A percentile compares a stretch with the other conserved stretches of the same genome.
Evolutionary conservation across 2,888 invertebrate species (phyloP).

Genomic region (Norana najaformis): DNA sequence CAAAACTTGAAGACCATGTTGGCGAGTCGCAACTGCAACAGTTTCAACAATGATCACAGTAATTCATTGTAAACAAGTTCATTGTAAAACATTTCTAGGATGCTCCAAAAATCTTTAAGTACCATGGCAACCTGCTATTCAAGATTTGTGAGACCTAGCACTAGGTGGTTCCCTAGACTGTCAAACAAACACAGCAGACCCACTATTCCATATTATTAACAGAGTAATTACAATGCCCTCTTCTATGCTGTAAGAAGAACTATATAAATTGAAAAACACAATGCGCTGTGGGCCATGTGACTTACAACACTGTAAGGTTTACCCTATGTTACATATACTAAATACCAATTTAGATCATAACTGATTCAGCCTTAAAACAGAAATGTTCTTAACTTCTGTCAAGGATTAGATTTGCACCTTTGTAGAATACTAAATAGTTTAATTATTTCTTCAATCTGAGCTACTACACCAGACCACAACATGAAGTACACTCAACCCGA

Average conservation of each 20-base stretch:
- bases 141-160: background rate
- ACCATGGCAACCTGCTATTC: background rate
- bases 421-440: background rate
- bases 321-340: too few species aligned
- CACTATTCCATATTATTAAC: background rate
- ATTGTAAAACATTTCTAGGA: background rate
- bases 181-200: background rate
- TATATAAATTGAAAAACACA: background rate
- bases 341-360: background rate
- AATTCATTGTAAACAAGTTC: background rate
- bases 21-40: conserved; percentile 74
- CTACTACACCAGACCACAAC: background rate
- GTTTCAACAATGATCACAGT: conserved; percentile 39
- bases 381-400: background rate
- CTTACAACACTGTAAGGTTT: background rate
- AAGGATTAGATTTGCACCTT: background rate
- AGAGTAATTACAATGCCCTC: background rate
- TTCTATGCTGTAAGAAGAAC: background rate
- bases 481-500: background rate
- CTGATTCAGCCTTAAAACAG: background rate
- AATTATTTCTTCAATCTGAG: background rate
- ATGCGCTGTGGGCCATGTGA: background rate
- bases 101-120: background rate
- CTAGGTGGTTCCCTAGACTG: background rate
- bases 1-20: conserved; percentile 99